phyloP scores from a whole-genome alignment of 2,797 vertebrate species.

The Furcifer pardalis region DNA sequence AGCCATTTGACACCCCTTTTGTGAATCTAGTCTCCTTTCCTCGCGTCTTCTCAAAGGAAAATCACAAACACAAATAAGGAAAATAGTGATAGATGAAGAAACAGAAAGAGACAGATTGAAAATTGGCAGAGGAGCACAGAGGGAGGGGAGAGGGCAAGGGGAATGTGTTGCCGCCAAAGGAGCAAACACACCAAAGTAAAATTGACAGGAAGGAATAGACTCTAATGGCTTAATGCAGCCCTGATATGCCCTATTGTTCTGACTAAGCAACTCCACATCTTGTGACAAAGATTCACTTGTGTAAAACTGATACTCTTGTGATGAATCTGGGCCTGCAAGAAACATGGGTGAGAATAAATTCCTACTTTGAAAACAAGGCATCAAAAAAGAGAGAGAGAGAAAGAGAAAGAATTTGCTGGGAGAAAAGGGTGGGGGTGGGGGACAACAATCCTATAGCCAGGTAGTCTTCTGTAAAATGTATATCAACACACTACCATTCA shows the following conservation, averaged over 20 bases:
- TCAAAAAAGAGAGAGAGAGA: no score
- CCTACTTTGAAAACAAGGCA: neutral
- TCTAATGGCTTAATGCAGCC: neutral
- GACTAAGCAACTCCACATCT: constrained; percentile 14
- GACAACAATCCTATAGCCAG: neutral
- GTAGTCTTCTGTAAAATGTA: neutral
- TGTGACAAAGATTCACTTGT: neutral
- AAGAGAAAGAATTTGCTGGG: neutral
- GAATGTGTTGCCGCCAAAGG: neutral
- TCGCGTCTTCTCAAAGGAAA: neutral
- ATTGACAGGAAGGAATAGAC: neutral
- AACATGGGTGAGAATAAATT: neutral
- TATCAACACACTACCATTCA: neutral
- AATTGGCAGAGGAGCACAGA: neutral
- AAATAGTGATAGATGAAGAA: constrained; percentile 22
- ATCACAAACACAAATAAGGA: constrained; percentile 6
- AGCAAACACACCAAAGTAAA: constrained; percentile 30
- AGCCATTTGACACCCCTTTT: constrained; percentile 21
- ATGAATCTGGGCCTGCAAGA: neutral
- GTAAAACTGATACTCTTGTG: constrained; percentile 1
- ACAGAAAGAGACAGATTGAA: neutral
- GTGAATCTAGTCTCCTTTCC: neutral
- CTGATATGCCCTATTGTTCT: neutral
- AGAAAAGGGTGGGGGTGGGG: no score
- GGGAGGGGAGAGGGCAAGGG: neutral